A percentile compares a stretch with the other conserved stretches of the same genome.
Evolutionary conservation across 1,140 invertebrate species (phyloP).

Genomic region (Aleiodes sp.): DNA sequence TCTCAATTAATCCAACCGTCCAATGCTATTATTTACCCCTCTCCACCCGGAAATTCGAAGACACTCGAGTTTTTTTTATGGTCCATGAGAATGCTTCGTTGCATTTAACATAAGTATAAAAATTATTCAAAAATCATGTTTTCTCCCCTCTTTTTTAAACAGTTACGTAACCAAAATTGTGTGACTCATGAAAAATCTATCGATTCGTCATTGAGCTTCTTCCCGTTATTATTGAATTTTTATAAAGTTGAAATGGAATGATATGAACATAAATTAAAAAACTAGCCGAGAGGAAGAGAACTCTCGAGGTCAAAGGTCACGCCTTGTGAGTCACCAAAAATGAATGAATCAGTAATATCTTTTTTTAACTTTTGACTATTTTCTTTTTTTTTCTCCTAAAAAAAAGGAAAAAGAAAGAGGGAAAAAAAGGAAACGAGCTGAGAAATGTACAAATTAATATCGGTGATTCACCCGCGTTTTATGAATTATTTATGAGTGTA

Average conservation of each 20-base stretch:
- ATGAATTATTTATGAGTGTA: constrained; percentile 19
- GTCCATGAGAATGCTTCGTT: not conserved
- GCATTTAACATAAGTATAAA: not conserved
- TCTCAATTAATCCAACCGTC: not conserved
- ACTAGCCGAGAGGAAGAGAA: not conserved
- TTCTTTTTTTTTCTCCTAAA: not conserved
- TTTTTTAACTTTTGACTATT: not conserved
- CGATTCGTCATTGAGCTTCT: not conserved
- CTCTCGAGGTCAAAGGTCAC: not conserved
- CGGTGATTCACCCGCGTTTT: not conserved
- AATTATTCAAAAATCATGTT: not conserved
- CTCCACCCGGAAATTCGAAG: not conserved
- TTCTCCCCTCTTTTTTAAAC: too few species aligned
- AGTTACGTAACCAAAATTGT: not conserved
- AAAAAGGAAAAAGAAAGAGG: not conserved
- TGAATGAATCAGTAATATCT: constrained; percentile 11
- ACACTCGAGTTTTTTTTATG: not conserved
- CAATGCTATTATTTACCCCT: not conserved
- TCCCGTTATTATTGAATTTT: not conserved
- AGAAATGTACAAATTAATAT: not conserved
- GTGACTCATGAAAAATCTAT: not conserved
- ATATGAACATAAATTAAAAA: not conserved
- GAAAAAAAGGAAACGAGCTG: not conserved
- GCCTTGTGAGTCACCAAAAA: constrained; percentile 8
- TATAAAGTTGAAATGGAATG: not conserved